Evolutionary conservation across 2,888 invertebrate species (phyloP).

Genomic region (Sisyra terminalis): DNA sequence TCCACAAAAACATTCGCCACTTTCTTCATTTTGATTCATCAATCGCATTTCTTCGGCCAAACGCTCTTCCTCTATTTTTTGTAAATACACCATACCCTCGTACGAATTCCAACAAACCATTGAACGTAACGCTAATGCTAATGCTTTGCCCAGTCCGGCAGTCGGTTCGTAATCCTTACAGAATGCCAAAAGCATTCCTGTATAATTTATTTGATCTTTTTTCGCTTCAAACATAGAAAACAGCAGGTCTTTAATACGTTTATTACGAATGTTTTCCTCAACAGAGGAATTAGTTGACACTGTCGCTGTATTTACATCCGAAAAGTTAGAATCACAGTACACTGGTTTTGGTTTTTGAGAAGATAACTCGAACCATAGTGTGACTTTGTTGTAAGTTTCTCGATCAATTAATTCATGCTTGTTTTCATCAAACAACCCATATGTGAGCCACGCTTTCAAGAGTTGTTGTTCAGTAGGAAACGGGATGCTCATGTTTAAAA

Average conservation of each 20-base stretch:
- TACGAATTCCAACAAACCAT: conserved; percentile 29
- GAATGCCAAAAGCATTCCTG: conserved; percentile 41
- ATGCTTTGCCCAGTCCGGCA: conserved; percentile 37
- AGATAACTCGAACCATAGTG: conserved; percentile 26
- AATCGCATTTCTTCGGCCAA: conserved; percentile 12
- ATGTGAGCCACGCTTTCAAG: conserved; percentile 29
- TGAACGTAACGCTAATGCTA: conserved; percentile 37
- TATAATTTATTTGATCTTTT: conserved; percentile 36
- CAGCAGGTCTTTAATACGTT: conserved; percentile 35
- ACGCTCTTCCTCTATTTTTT: conserved; percentile 14
- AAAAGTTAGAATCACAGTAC: too few species aligned
- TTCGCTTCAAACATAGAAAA: conserved; percentile 35
- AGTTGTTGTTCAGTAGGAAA: conserved; percentile 38
- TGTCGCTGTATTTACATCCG: neutral
- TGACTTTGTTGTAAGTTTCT: conserved; percentile 21
- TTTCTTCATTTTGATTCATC: neutral
- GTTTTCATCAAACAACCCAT: conserved; percentile 30
- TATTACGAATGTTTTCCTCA: conserved; percentile 9
- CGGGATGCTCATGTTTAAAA: conserved; percentile 37
- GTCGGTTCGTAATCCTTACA: conserved; percentile 38
- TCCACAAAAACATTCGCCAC: too few species aligned
- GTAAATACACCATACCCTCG: conserved; percentile 32
- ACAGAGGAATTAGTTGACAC: conserved; percentile 2
- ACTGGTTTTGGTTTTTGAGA: neutral
- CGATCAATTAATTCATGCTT: conserved; percentile 21